Percentiles rank a stretch among this genome's conserved stretches.
These are phyloP conservation scores for Dermatemys mawii DNA, from an alignment of 2,113 vertebrate species.

Conservation along the genomic window DNA sequence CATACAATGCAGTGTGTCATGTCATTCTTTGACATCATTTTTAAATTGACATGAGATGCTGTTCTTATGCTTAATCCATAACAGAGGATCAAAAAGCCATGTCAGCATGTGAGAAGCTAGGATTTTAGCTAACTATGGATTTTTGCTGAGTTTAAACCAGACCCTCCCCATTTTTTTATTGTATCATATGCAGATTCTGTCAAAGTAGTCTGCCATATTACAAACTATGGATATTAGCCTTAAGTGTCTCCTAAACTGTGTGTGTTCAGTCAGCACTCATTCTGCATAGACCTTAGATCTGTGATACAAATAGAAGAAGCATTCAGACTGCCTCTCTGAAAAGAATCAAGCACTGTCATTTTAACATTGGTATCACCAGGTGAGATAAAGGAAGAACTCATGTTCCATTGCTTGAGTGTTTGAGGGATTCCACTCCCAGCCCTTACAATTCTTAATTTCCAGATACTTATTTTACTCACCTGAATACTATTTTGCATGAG, in stretches of 20 bases:
- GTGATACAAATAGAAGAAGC: slow-evolving; percentile 43
- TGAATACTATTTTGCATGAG: neutral
- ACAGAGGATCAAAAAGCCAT: neutral
- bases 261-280: neutral
- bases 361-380: slow-evolving; percentile 28
- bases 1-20: neutral
- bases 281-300: slow-evolving; percentile 43
- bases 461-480: neutral
- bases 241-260: slow-evolving; percentile 38
- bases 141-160: neutral
- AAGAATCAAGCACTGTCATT: slow-evolving; percentile 30
- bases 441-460: neutral
- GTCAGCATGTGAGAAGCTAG: neutral
- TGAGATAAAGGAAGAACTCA: slow-evolving; percentile 1
- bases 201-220: neutral
- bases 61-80: neutral
- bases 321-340: neutral
- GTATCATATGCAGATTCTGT: neutral
- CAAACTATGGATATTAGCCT: slow-evolving; percentile 42
- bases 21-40: neutral
- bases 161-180: neutral
- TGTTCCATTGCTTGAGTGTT: slow-evolving; percentile 5
- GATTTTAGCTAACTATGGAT: neutral
- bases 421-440: neutral
- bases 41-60: neutral